These are phyloP conservation scores for Leuciscus waleckii DNA, from an alignment of 2,797 vertebrate species.

Conservation along the genomic window DNA sequence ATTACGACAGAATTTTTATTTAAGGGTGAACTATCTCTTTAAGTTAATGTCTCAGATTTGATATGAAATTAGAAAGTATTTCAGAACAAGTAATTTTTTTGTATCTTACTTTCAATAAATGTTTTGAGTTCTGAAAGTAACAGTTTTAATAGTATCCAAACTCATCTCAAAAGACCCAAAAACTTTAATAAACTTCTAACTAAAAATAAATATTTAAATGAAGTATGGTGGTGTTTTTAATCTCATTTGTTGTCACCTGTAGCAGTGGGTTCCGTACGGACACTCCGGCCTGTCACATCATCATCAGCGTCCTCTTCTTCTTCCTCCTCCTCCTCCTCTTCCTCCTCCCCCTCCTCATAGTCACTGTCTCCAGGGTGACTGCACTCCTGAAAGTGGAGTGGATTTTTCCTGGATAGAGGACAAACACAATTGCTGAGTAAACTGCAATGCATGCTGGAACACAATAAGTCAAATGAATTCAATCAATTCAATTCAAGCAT, in stretches of 20 bases:
- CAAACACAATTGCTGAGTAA: neutral
- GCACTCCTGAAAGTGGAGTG: slow-evolving; percentile 77
- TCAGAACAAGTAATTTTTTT: neutral
- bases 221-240: neutral
- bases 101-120: neutral
- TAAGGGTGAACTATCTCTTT: neutral
- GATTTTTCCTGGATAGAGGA: slow-evolving; percentile 76
- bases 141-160: neutral
- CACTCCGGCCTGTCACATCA: slow-evolving; percentile 71
- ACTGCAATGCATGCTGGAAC: neutral
- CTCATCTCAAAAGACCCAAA: neutral
- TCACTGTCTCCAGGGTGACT: slow-evolving; percentile 79
- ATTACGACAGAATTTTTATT: neutral
- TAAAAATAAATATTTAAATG: neutral
- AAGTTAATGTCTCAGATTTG: neutral
- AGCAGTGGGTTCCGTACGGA: slow-evolving; percentile 78
- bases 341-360: slow-evolving; percentile 62
- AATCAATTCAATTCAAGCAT: neutral
- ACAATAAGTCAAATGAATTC: neutral
- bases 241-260: slow-evolving; percentile 69
- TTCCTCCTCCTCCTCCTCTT: slow-evolving; percentile 42
- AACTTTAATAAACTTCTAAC: neutral
- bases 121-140: neutral
- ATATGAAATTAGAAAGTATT: neutral
- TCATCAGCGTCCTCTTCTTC: slow-evolving; percentile 47